These are phyloP conservation scores for Ectobius pallidus DNA, from an alignment of 2,888 invertebrate genomes.

Conservation along the genomic window DNA sequence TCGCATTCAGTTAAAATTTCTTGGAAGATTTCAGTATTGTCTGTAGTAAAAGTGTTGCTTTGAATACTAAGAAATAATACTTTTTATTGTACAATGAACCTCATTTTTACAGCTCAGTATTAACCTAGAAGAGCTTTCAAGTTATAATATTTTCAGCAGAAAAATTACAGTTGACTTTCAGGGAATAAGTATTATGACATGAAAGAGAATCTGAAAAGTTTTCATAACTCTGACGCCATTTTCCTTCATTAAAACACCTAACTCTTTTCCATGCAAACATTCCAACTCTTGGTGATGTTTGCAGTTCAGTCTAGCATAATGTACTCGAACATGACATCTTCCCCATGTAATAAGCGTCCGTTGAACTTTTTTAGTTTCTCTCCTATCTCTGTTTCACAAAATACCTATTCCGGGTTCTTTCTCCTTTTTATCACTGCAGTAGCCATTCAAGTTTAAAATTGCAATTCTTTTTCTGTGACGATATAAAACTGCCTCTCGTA, in stretches of 20 bases:
- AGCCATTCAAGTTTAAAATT: not conserved
- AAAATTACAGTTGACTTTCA: too few relatives aligned
- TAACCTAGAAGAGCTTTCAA: too few relatives aligned
- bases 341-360: not conserved
- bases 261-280: not conserved
- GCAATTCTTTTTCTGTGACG: not conserved
- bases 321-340: not conserved
- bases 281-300: constrained; percentile 13
- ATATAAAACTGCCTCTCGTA: not conserved
- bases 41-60: too few relatives aligned
- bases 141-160: too few relatives aligned
- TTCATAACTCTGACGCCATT: too few relatives aligned
- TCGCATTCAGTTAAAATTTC: too few relatives aligned
- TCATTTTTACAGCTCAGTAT: too few relatives aligned
- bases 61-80: too few relatives aligned
- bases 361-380: not conserved
- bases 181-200: too few relatives aligned
- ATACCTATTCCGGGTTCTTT: not conserved
- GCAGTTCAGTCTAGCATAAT: not conserved
- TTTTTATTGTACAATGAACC: too few relatives aligned
- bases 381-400: not conserved
- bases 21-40: too few relatives aligned
- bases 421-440: not conserved
- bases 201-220: too few relatives aligned
- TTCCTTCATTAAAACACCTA: not conserved